These are phyloP conservation scores for Prolemur simus DNA, from an alignment of 2,113 vertebrate species.

Conservation along the genomic window DNA sequence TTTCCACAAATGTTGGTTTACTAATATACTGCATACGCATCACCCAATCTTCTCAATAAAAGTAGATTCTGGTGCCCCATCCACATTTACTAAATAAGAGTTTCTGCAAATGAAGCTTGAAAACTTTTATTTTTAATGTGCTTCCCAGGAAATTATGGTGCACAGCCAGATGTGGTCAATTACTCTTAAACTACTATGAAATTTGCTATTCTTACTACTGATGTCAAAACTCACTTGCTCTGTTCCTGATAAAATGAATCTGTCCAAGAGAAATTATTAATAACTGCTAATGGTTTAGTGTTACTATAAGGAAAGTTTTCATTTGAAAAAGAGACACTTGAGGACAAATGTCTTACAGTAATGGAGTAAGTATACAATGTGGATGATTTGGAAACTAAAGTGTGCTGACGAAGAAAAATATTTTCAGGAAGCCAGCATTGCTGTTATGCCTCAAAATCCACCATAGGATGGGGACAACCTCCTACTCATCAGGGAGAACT, in stretches of 20 bases:
- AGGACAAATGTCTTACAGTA: not conserved
- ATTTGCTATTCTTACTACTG: not conserved
- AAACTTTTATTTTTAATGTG: not conserved
- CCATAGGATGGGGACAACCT: not conserved
- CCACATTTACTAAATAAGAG: not conserved
- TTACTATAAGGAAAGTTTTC: not conserved
- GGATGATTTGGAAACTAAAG: not conserved
- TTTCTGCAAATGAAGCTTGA: not conserved
- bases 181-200: not conserved
- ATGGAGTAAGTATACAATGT: not conserved
- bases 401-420: not conserved
- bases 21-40: not conserved
- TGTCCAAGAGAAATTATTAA: not conserved
- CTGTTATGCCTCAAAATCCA: not conserved
- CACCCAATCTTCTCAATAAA: not conserved
- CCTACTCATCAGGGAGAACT: not conserved
- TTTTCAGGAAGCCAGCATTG: not conserved
- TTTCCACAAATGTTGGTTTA: not conserved
- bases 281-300: not conserved
- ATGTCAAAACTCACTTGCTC: not conserved
- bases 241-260: not conserved
- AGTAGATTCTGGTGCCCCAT: not conserved
- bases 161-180: not conserved
- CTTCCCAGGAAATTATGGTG: not conserved
- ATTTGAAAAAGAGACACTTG: not conserved